Evolutionary conservation across 2,888 invertebrate species (phyloP).

Genomic region (Mimachlamys varia): DNA sequence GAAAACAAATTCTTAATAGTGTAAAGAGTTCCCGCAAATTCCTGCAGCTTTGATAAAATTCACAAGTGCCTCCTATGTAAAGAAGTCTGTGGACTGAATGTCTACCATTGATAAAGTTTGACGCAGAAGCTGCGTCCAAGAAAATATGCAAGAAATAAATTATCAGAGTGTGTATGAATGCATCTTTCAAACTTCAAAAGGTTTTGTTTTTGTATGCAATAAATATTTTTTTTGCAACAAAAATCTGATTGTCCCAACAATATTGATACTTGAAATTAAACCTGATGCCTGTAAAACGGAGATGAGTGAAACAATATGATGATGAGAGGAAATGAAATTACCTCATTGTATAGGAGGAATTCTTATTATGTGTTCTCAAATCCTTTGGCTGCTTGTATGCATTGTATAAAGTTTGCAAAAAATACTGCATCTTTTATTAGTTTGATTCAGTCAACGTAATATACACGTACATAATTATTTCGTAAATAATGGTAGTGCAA

Average conservation of each 20-base stretch:
- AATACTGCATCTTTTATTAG: neutral
- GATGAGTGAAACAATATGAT: neutral
- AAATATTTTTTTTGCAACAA: neutral
- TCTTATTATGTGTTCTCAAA: constrained; percentile 7
- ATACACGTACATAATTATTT: neutral
- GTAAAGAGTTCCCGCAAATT: neutral
- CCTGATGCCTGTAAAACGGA: neutral
- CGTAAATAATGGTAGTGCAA: neutral
- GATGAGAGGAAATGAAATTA: neutral
- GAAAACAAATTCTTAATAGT: neutral
- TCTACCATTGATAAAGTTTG: neutral
- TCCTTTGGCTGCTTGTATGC: neutral
- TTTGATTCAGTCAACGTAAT: neutral
- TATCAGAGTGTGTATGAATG: neutral
- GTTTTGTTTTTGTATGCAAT: neutral
- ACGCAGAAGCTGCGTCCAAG: neutral
- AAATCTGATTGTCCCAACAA: neutral
- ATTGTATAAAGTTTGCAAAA: neutral
- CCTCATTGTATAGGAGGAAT: constrained; percentile 37
- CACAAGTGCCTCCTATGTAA: neutral
- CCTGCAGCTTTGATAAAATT: neutral
- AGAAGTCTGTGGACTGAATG: neutral
- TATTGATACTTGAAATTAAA: neutral
- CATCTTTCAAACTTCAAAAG: neutral
- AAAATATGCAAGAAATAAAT: neutral